Conservation (phyloP, 2,113 vertebrate genomes). For the Chunga burmeisteri region DNA sequence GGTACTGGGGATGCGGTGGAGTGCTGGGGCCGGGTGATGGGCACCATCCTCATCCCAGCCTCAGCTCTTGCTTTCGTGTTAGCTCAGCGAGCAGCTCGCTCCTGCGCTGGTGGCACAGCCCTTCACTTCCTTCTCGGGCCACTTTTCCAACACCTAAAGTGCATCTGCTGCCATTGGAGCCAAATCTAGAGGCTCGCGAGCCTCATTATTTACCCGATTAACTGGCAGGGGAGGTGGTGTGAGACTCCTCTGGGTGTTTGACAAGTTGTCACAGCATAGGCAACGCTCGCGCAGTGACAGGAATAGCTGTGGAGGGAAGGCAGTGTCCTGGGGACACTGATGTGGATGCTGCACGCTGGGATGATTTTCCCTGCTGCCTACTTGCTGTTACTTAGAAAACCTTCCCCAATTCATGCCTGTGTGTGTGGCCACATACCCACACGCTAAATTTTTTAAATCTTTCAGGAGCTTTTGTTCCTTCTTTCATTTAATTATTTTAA, state of each 20-base stretch:
- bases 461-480: neutral
- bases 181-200: neutral
- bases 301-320: neutral
- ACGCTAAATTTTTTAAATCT: neutral
- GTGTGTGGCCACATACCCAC: neutral
- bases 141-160: neutral
- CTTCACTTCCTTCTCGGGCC: neutral
- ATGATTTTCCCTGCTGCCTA: neutral
- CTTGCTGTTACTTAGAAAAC: neutral
- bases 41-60: neutral
- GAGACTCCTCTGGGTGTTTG: neutral
- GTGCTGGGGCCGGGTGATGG: neutral
- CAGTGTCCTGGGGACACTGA: neutral
- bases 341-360: neutral
- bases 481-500: neutral
- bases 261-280: neutral
- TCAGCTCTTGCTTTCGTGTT: neutral
- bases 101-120: neutral
- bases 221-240: neutral
- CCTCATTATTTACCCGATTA: neutral
- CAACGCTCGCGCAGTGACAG: fast-evolving
- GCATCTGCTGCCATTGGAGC: neutral
- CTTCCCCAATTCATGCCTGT: neutral
- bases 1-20: neutral
- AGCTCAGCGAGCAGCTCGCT: neutral